phyloP scores from a whole-genome alignment of 2,113 vertebrate genomes.

The Choloepus hoffmanni region DNA sequence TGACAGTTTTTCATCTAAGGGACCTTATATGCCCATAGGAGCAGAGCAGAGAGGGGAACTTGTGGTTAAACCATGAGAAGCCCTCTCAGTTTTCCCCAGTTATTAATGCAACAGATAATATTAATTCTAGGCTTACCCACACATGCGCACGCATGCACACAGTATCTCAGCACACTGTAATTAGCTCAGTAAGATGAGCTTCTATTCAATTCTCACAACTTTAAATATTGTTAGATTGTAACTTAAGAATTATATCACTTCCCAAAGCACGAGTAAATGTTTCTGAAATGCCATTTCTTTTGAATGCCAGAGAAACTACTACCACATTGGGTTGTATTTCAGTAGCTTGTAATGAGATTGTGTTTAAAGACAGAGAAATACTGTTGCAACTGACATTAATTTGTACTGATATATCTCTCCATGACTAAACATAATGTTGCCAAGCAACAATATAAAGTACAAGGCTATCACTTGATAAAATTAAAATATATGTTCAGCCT shows the following conservation, averaged over 20 bases:
- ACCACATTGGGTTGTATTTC: slow-evolving; percentile 71
- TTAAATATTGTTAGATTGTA: slow-evolving; percentile 66
- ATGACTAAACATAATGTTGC: slow-evolving; percentile 79
- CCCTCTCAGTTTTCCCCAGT: too few species aligned
- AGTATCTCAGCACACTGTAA: not conserved
- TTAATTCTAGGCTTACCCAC: too few species aligned
- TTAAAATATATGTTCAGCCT: slow-evolving; percentile 41
- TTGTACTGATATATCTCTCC: slow-evolving; percentile 72
- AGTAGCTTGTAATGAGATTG: slow-evolving; percentile 44
- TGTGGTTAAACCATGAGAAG: too few species aligned
- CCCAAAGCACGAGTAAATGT: not conserved
- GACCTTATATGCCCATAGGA: too few species aligned
- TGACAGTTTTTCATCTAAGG: too few species aligned
- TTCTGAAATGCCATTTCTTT: slow-evolving; percentile 45
- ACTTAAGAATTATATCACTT: slow-evolving; percentile 3
- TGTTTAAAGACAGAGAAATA: slow-evolving; percentile 66
- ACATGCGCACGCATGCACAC: not conserved
- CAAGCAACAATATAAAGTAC: slow-evolving; percentile 77
- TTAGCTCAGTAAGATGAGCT: slow-evolving; percentile 28
- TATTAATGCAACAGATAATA: too few species aligned
- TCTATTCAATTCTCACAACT: slow-evolving; percentile 59
- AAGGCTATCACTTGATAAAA: slow-evolving; percentile 68
- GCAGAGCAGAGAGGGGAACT: too few species aligned
- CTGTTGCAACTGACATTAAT: slow-evolving; percentile 73
- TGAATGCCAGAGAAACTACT: slow-evolving; percentile 51